Evolutionary conservation across 2,113 vertebrate species (phyloP), one percentile per base, ranked within the genome.

Genomic region (Arizona elegans): DNA sequence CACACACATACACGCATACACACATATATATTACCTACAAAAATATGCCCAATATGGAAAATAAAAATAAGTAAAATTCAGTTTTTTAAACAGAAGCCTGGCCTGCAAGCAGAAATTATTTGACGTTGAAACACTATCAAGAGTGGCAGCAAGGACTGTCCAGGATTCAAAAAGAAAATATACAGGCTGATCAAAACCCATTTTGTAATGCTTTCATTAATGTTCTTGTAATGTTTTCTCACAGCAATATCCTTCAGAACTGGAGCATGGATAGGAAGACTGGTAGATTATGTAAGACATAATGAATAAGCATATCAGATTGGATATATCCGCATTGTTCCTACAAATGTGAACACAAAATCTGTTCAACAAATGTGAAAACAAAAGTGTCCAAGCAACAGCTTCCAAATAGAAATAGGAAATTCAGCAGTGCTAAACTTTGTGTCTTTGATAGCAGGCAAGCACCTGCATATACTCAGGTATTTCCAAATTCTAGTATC

Each of bases 71-170:
- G 92, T 92, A 89, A 93, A 94, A 92, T 50, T 94, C 95, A 95
- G 92, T 95, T 96, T 23, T 70, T 87, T 87, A 94, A 86, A 85
- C 33, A 91, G 96, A 92, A 90, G 96, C 96, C 94, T 96, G 97
- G 96, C 97, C 95, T 5, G 88, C 96, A 96, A 95, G 97, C 96
- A 94, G 95, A 95, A 96, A 93, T 90, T 94, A 91, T 53, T 11
- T 0, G 1, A 91, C 55, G 55, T 90, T 55, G 91, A 94, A 94
- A 92, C 86, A 95, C 47, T 85, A 81, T 89, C 21, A 85, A 21
- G 86, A 38, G 23, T 13, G 24, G 33, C 88, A 96, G 50, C 93
- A 43, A 81, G 17, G 8, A 81, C 33, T 81, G 70, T 81, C 33
- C 70, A 26, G n/a, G 90, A 95, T 87, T 38, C 62, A n/a, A 75